Evolutionary conservation across 2,888 invertebrate genomes (phyloP), one percentile per base, ranked within the genome.

Genomic region (Parelbella ahira): DNA sequence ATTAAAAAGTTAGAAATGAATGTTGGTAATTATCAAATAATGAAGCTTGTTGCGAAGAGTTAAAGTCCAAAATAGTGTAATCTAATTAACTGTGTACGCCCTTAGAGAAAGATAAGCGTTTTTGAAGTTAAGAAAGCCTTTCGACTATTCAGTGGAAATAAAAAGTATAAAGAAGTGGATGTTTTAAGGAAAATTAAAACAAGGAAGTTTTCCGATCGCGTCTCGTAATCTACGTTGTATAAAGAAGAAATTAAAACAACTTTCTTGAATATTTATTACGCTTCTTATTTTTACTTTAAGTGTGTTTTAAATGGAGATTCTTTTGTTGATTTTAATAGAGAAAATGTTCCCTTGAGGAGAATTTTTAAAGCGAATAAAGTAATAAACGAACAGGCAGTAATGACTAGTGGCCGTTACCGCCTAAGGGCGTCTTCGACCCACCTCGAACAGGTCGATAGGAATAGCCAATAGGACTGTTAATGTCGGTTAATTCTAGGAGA

Each of bases 171-270:
- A 76, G 65, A 76, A 86, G 71, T 73, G 71, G 67, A 80, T 81
- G 82, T 86, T 82, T 82, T 84, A 80, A 86, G 86, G 82, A 84
- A 87, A 87, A 86, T 86, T 84, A 83, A 87, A 83, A 84, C 78
- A 80, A 70, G 82, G 77, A 86, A 86, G 81, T 83, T 83, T 71
- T 65, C 76, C 79, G 77, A 84, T 84, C 74, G 82, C 71, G 79
- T 76, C 77, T 65, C 72, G 71, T 77, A 81, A 84, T 84, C 82
- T 80, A 68, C 74, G 78, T 66, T 83, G 79, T 83, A 77, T 79
- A 81, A 82, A 80, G 75, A 80, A 81, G 82, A 86, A 86, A 86
- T 86, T 84, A 83, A 84, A 84, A 81, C 79, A 82, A 86, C 82
- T 84, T 82, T 77, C 79, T 70, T 68, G 80, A 79, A 83, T 87